phyloP scores from a whole-genome alignment of 2,113 vertebrate genomes.

The Amblyornis subalaris region DNA sequence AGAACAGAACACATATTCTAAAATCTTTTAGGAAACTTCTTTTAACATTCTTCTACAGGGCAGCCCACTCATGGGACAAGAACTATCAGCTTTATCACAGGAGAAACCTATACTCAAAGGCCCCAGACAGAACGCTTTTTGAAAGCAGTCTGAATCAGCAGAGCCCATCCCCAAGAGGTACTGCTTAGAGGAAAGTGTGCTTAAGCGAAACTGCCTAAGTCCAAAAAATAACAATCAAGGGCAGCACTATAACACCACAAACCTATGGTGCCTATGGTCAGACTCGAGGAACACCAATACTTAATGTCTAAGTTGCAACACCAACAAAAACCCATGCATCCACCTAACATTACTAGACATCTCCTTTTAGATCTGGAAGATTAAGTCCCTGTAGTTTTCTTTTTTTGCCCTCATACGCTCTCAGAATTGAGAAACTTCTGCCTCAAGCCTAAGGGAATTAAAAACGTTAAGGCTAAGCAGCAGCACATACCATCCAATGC shows the following conservation, averaged over 20 bases:
- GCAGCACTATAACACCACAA: not conserved
- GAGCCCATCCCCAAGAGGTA: not conserved
- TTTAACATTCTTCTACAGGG: not conserved
- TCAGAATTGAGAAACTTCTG: not conserved
- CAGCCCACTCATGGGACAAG: not conserved
- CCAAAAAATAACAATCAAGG: not conserved
- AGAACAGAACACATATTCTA: not conserved
- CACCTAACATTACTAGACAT: not conserved
- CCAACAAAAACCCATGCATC: not conserved
- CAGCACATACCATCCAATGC: not conserved
- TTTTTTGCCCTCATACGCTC: not conserved
- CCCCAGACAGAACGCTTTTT: not conserved
- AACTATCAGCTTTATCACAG: not conserved
- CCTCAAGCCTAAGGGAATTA: not conserved
- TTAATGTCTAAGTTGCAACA: not conserved
- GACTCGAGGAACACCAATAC: not conserved
- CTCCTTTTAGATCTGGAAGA: not conserved
- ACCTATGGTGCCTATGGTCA: not conserved
- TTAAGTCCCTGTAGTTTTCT: not conserved
- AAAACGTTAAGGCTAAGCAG: not conserved
- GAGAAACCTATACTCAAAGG: not conserved
- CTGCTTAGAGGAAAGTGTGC: not conserved
- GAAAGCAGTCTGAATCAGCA: not conserved
- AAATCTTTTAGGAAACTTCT: not conserved
- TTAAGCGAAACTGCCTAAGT: not conserved